Evolutionary conservation across 2,797 vertebrate genomes (phyloP), one percentile per base, ranked within the genome.

Genomic region (Coilia nasus): DNA sequence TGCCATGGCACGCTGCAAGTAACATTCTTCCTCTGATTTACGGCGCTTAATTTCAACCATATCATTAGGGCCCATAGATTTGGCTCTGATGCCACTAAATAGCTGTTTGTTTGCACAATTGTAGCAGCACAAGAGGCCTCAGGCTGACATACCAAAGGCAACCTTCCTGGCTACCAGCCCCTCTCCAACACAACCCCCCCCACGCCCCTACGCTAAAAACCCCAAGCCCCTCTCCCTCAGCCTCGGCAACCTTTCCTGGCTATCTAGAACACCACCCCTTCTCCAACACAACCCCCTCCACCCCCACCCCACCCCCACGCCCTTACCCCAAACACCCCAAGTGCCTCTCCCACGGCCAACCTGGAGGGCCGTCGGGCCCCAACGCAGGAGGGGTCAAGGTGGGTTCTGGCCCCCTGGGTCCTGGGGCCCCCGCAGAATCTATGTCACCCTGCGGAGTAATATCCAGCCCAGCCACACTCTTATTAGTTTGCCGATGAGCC

Each of bases 11-110:
- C 54, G 60, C 44, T 54, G 31, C 1, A 59, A 82, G 44, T 84
- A 25, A 50, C 88, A 71, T 87, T 88, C 85, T 88, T 88, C 84
- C 47, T 11, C 83, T 92, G 92, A 94, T 94, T 94, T 93, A 93
- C 21, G 41, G 71, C 87, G 28, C 82, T 80, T 91, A 84, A 90
- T 92, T 91, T 90, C 71, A 80, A 89, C 86, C 44, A 84, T 89
- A 89, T 88, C 90, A 90, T 92, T 91, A 93, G 82, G 87, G 88
- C 84, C 89, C 56, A 82, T 90, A 91, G 91, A 91, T 88, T 90
- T 60, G 84, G 84, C 86, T 82, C 83, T 56, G 19, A 89, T 89
- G 90, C 91, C 88, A 89, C 81, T 31, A 85, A 89, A 86, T 21
- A 85, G 86, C 89, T 86, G 87, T 89, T 85, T 89, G 85, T 90